Evolutionary conservation across 1,140 invertebrate species (phyloP).

Genomic region (Limonius californicus): DNA sequence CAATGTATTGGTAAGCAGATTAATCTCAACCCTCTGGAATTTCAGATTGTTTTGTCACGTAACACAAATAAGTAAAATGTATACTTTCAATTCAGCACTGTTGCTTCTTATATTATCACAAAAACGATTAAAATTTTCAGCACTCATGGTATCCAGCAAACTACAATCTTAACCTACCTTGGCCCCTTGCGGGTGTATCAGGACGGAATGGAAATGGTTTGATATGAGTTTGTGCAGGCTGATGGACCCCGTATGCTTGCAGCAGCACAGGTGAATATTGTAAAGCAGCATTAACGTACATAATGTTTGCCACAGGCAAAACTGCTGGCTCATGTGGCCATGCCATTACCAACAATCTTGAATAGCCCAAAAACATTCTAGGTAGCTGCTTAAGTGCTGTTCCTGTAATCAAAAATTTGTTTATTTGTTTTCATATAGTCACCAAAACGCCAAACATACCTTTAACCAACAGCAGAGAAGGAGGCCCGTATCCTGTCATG

Average conservation of each 20-base stretch:
- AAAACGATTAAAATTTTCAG: too few species aligned
- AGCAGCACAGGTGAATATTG: constrained; percentile 80
- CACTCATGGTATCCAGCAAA: too few species aligned
- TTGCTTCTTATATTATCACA: too few species aligned
- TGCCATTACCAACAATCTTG: constrained; percentile 75
- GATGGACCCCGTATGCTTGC: constrained; percentile 66
- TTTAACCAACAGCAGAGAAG: constrained; percentile 79
- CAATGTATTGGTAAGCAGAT: too few species aligned
- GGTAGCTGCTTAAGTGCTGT: constrained; percentile 66
- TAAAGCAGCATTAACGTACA: constrained; percentile 78
- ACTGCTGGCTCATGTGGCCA: constrained; percentile 84
- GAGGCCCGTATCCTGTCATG: constrained; percentile 81
- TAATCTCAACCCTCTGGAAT: too few species aligned
- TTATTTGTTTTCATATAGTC: too few species aligned
- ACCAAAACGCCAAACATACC: too few species aligned
- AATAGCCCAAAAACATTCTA: constrained; percentile 68
- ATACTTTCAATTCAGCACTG: too few species aligned
- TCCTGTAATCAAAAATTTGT: constrained; percentile 45
- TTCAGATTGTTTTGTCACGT: too few species aligned
- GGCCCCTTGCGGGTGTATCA: constrained; percentile 26
- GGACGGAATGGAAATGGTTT: constrained; percentile 55
- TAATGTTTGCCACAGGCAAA: constrained; percentile 69
- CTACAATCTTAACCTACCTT: too few species aligned
- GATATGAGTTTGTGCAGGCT: constrained; percentile 49
- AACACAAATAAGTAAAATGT: too few species aligned